Conservation (phyloP, 2,797 vertebrate genomes). For the Salarias fasciatus region DNA sequence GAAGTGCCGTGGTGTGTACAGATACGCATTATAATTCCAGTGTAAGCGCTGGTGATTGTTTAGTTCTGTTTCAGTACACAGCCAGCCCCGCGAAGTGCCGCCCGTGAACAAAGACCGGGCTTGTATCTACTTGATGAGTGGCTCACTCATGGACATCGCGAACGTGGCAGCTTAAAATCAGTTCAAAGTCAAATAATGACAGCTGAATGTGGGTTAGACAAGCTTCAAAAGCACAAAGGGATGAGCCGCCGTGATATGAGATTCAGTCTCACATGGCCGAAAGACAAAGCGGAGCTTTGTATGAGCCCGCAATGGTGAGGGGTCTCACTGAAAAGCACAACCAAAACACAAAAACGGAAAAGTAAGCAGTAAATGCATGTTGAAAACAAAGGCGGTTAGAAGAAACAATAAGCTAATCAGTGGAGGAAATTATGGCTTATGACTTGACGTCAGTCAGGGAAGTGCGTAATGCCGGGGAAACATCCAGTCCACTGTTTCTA, state of each 20-base stretch:
- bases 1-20: constrained; percentile 1
- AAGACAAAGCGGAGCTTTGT: constrained; percentile 38
- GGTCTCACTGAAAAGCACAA: constrained; percentile 34
- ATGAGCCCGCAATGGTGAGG: constrained; percentile 16
- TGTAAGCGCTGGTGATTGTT: constrained; percentile 26
- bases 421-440: constrained; percentile 71
- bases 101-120: constrained; percentile 45
- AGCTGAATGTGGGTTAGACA: constrained; percentile 52
- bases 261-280: constrained; percentile 33
- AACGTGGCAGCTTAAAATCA: constrained; percentile 43
- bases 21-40: constrained; percentile 31
- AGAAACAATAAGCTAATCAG: constrained; percentile 76
- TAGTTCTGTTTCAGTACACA: constrained; percentile 35
- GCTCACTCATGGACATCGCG: constrained; percentile 19
- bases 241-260: constrained; percentile 44
- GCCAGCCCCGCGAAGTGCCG: neutral
- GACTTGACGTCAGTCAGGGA: constrained; percentile 72
- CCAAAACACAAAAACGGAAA: constrained; percentile 44
- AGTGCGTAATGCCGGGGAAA: constrained; percentile 64
- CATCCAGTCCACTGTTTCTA: constrained; percentile 63
- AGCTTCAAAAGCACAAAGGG: constrained; percentile 48
- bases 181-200: constrained; percentile 51
- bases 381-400: constrained; percentile 47
- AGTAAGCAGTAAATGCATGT: constrained; percentile 44
- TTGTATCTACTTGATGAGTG: constrained; percentile 39